A percentile compares a stretch with the other conserved stretches of the same genome.
Conservation (phyloP, 1,140 invertebrate species). For the Nylanderia fulva region DNA sequence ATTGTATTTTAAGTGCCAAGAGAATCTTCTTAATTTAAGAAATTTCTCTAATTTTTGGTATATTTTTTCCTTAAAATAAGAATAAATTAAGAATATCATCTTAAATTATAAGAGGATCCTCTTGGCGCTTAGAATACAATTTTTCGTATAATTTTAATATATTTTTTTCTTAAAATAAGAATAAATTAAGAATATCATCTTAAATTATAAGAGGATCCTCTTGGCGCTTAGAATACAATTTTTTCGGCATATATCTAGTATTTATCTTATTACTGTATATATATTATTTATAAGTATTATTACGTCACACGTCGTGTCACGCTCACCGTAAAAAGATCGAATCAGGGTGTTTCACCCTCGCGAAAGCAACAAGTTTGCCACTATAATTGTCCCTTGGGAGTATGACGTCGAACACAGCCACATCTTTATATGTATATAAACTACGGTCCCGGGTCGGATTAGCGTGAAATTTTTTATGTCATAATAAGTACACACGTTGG, state of each 20-base stretch:
- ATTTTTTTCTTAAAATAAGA: too few species aligned
- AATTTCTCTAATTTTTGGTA: too few species aligned
- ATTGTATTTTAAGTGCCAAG: too few species aligned
- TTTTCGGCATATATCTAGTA: not conserved
- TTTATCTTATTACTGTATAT: not conserved
- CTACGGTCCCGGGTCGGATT: not conserved
- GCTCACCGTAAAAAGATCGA: not conserved
- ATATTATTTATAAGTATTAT: not conserved
- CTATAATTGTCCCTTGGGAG: not conserved
- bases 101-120: too few species aligned
- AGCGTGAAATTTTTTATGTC: constrained; percentile 67
- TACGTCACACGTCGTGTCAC: not conserved
- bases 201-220: too few species aligned
- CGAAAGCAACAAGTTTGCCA: constrained; percentile 46
- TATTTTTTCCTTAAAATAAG: too few species aligned
- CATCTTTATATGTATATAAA: constrained; percentile 30
- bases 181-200: too few species aligned
- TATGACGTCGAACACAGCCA: not conserved
- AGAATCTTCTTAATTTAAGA: too few species aligned
- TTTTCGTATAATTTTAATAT: too few species aligned
- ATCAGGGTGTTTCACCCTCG: not conserved
- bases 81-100: too few species aligned
- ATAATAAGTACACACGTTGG: constrained; percentile 15
- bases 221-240: too few species aligned
- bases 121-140: too few species aligned